Base-by-base conservation (phyloP, 2,113 vertebrate genomes). In the Panurus biarmicus region DNA sequence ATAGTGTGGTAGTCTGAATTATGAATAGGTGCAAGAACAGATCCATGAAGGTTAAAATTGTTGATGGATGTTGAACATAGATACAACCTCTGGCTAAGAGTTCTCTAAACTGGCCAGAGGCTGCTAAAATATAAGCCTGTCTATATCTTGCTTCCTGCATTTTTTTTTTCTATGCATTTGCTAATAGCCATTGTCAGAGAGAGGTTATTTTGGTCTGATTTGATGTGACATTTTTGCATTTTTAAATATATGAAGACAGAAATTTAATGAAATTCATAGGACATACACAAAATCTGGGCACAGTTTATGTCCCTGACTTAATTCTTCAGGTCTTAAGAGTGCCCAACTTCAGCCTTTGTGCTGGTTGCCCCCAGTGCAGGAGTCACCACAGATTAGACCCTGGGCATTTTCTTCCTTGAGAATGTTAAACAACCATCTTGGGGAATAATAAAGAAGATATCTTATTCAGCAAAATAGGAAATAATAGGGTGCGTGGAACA, bases 101-200 rank as follows among this genome's bases (percentile, higher is more conserved):
- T 77, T 95, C 69, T 67, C 64, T 86, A 73, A 83, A 93, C 29
- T 56, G 64, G 24, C 79, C 75, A 80, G 51, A 74, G 35, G 71
- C 64, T 88, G 47, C 38, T 92, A 86, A 91, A 93, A 85, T 73
- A 65, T 21, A 88, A 83, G 35, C 24, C 33, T 83, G 26, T 22
- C 62, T 76, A 2, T 79, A 83, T 70, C 60, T 87, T 73, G 8
- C 66, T 85, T 92, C 42, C 60, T 93, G 38, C 38, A 1, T 0
- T 31, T 58, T 90, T 86, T 70, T 53, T 83, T 85, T 17, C 58
- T 54, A 58, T 62, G 47, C 29, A 80, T 88, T 88, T 92, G 78
- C 82, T 95, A 90, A 88, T 91, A 71, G 78, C 67, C 67, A 77
- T 72, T 95, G 82, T 94, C 90, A 92, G 47, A 79, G 26, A 85